Evolutionary conservation across 2,888 invertebrate species (phyloP), one percentile per base, ranked within the genome.

Genomic region (Caradrina kadenii): DNA sequence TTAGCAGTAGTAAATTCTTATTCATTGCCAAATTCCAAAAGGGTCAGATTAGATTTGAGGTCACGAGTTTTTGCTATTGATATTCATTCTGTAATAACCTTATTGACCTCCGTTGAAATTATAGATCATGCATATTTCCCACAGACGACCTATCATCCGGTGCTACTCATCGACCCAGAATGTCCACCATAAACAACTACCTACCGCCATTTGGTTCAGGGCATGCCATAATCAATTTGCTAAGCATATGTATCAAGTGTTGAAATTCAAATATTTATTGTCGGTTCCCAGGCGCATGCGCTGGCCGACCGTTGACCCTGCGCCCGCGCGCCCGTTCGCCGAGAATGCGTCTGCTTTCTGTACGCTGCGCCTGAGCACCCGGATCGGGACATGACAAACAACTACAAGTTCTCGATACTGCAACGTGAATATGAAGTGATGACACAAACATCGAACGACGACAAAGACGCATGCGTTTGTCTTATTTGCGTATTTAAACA

Each of bases 241-340:
- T 93, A 93, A 94, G 93, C 93, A 93, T 93, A 93, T 95, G 94
- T 93, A 93, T 94, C 92, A 93, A 93, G 94, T 95, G 94, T 94
- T 94, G 93, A 94, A 94, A 94, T 94, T 94, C 93, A 94, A 96
- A 95, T 94, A 94, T 95, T 94, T 95, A 96, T 95, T 92, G 93
- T 91, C 78, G 88, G 93, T 95, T 95, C 95, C 92, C 95, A 95
- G 89, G 92, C 92, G 92, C 88, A 91, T 88, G 92, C 88, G 87
- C 91, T 87, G 87, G 86, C 84, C 94, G 95, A 95, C 93, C 95
- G 91, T 96, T 96, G 95, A 96, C 95, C 94, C 93, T 93, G 90
- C 85, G 89, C 88, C 87, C 88, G 90, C 87, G 87, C 86, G 86
- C 83, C 81, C 73, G 70, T 85, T 79, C 80, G 85, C 82, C 81